Percentiles rank a stretch among this genome's conserved stretches.
Evolutionary conservation across 2,797 vertebrate genomes (phyloP).

Genomic region (Basileuterus tristriatus): DNA sequence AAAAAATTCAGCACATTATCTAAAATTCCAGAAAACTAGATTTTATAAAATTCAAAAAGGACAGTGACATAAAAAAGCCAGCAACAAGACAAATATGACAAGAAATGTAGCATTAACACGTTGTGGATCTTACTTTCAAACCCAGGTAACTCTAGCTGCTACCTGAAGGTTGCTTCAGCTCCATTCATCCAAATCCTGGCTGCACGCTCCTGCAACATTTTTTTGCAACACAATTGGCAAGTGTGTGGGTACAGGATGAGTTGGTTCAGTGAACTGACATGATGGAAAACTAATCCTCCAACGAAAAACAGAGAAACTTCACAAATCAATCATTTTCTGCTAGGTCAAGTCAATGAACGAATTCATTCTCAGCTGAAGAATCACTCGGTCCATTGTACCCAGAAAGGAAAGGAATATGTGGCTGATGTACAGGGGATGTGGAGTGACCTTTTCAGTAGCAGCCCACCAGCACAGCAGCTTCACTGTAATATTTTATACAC

Average conservation of each 20-base stretch:
- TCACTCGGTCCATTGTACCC: not conserved
- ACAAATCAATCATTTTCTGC: not conserved
- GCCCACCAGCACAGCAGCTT: not conserved
- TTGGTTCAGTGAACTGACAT: not conserved
- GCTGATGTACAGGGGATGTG: not conserved
- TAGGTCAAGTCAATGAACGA: conserved; percentile 25
- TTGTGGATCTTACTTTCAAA: not conserved
- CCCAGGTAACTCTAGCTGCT: not conserved
- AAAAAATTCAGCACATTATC: not conserved
- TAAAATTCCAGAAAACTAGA: not conserved
- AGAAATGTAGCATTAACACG: not conserved
- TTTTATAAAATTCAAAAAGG: not conserved
- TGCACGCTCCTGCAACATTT: not conserved
- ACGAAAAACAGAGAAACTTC: not conserved
- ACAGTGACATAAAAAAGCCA: not conserved
- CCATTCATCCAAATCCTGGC: not conserved
- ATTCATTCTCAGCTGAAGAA: not conserved
- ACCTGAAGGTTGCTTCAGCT: not conserved
- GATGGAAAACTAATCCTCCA: conserved; percentile 5
- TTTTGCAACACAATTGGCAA: not conserved
- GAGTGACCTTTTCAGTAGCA: not conserved
- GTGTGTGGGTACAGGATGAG: not conserved
- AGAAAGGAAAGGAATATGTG: not conserved
- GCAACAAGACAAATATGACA: not conserved
- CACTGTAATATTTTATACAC: not conserved